Evolutionary conservation across 2,888 invertebrate genomes (phyloP), one percentile per base, ranked within the genome.

Genomic region (Elmis aenea): DNA sequence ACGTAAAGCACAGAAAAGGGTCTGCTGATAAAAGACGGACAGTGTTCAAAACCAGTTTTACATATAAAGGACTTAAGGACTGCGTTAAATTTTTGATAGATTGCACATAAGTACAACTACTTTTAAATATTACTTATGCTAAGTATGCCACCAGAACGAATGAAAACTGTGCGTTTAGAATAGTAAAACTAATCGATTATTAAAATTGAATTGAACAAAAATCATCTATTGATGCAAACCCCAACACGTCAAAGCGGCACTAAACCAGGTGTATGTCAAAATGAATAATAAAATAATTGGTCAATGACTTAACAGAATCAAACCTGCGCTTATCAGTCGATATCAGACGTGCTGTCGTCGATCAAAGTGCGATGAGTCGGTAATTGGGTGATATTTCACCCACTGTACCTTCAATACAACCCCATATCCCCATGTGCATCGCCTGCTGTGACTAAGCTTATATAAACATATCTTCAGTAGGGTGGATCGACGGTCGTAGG

Each of bases 261-360:
- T 13, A 28, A 38, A 40, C 42, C 45, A 45, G 48, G 48, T 48
- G 48, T 36, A 28, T 45, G 35, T 31, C 40, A 37, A 42, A n/a
- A 41, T 36, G 34, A 44, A 39, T 43, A 45, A 43, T 46, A 46
- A 31, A 46, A 48, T 61, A 64, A 64, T 64, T 64, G 62, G 58
- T 59, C 59, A 49, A 61, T 64, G 64, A 64, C 64, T 64, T 61
- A 52, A 60, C 62, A 54, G 55, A 62, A 62, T 61, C 59, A 50
- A 41, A 49, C 51, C 45, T 50, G 37, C 41, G 28, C 23, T 59
- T 59, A 61, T 60, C 60, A 55, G 51, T 52, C 46, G 58, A 57
- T 58, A 58, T 57, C 55, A 45, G 52, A 49, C 47, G 47, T 44
- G 52, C 57, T 58, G 59, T 58, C 59, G 55, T 49, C 55, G 61